Evolutionary conservation across 2,888 invertebrate genomes (phyloP), one percentile per base, ranked within the genome.

Genomic region (Aquatica leii): DNA sequence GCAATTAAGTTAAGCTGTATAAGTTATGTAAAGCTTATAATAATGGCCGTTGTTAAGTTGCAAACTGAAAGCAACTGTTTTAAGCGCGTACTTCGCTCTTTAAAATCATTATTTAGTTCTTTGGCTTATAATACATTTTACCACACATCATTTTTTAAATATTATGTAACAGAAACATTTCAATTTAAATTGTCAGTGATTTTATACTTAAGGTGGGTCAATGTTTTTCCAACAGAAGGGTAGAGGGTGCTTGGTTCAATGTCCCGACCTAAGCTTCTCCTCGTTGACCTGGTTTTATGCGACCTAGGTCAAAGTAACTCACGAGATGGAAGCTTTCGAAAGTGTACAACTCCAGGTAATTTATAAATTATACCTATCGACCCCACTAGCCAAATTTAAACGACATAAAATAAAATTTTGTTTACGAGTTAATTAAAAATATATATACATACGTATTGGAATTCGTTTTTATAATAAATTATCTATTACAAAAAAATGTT

Each of bases 191-290:
- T 56, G 53, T 53, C 40, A 35, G 51, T 40, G 56, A 50, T 21
- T 63, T 59, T 63, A 46, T 53, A 59, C 63, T 59, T 63, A 54
- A 59, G 54, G 54, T 58, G 59, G 54, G 59, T 66, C 62, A 63
- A 59, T 53, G 58, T 60, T 51, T 49, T 60, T 56, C 48, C 37
- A 50, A 40, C 52, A 58, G 61, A 49, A 58, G 58, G 57, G 51
- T 40, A 57, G 62, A 58, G 58, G 56, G 43, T 62, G 57, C 54
- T 50, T 70, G 68, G 77, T 75, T 75, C 76, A 76, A 74, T 69
- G 76, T 67, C 78, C 78, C 71, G 76, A 76, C 76, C 76, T 65
- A 71, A 74, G 72, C 70, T 53, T 69, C 70, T 71, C 69, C 70
- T 68, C 66, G 73, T 71, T 77, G 77, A 77, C 77, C 77, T 72